Percentiles rank a stretch among this genome's conserved stretches.
phyloP scores from a whole-genome alignment of 2,888 invertebrate genomes.

The Galeruca laticollis region DNA sequence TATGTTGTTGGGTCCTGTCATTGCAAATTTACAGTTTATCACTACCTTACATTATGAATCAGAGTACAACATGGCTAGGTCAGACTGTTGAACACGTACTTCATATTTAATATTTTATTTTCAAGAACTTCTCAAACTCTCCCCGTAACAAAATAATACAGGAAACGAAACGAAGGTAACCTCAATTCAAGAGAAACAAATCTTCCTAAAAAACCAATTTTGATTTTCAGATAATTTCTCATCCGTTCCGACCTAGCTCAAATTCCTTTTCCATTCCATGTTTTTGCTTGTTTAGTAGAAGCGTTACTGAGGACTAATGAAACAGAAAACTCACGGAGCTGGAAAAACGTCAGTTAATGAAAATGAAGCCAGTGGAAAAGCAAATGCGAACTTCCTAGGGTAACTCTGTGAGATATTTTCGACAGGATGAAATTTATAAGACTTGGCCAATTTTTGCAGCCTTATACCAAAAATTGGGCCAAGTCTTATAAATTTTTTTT shows the following conservation, averaged over 20 bases:
- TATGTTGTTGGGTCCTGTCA: too few species aligned
- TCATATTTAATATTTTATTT: too few species aligned
- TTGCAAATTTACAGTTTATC: too few species aligned
- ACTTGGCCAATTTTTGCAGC: too few species aligned
- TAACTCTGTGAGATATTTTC: constrained; percentile 33
- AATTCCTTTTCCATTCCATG: constrained; percentile 1
- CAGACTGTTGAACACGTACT: too few species aligned
- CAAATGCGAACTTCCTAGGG: constrained; percentile 26
- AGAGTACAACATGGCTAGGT: too few species aligned
- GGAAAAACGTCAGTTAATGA: constrained; percentile 39
- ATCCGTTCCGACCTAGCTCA: background rate
- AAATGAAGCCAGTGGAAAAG: constrained; percentile 35
- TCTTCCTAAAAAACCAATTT: background rate
- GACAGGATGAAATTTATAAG: constrained; percentile 28
- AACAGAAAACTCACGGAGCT: constrained; percentile 44
- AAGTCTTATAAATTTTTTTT: too few species aligned
- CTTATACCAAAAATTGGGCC: too few species aligned
- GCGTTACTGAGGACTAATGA: constrained; percentile 33
- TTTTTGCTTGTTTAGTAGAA: constrained; percentile 18
- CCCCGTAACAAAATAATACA: background rate
- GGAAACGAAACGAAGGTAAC: background rate
- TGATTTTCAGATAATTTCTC: background rate
- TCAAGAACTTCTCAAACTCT: too few species aligned
- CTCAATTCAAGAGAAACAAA: background rate
- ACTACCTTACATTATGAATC: too few species aligned